A percentile compares a stretch with the other conserved stretches of the same genome.
These are phyloP conservation scores for Fratercula arctica DNA, from an alignment of 2,797 vertebrate species.

Conservation along the genomic window DNA sequence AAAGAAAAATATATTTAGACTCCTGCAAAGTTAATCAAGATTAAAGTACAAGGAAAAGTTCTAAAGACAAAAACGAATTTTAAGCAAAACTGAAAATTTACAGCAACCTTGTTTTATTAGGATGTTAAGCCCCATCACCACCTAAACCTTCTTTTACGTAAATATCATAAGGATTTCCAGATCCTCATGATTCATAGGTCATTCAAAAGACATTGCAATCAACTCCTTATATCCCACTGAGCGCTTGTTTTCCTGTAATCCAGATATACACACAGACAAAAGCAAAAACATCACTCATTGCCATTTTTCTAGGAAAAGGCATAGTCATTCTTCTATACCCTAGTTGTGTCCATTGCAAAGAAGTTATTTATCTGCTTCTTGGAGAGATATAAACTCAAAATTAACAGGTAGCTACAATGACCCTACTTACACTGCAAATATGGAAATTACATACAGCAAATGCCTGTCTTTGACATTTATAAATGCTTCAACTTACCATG, in stretches of 20 bases:
- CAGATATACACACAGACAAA: not conserved
- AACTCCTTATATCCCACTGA: not conserved
- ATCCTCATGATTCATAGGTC: not conserved
- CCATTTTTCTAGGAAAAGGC: not conserved
- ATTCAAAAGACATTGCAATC: not conserved
- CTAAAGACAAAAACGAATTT: not conserved
- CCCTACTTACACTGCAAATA: not conserved
- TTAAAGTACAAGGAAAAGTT: not conserved
- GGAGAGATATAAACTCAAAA: not conserved
- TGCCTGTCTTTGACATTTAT: conserved; percentile 6
- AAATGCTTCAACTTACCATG: not conserved
- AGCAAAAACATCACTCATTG: conserved; percentile 37
- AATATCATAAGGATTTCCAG: not conserved
- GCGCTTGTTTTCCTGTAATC: not conserved
- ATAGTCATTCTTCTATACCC: not conserved
- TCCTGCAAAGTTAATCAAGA: not conserved
- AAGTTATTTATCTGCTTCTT: not conserved
- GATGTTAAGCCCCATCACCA: not conserved
- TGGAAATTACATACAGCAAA: not conserved
- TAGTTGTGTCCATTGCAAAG: not conserved
- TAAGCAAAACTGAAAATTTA: not conserved
- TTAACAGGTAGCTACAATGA: conserved; percentile 25
- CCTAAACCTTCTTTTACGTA: not conserved
- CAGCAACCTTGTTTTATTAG: not conserved
- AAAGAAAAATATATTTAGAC: not conserved